Evolutionary conservation across 2,113 vertebrate species (phyloP).

Genomic region (Oncorhynchus keta): DNA sequence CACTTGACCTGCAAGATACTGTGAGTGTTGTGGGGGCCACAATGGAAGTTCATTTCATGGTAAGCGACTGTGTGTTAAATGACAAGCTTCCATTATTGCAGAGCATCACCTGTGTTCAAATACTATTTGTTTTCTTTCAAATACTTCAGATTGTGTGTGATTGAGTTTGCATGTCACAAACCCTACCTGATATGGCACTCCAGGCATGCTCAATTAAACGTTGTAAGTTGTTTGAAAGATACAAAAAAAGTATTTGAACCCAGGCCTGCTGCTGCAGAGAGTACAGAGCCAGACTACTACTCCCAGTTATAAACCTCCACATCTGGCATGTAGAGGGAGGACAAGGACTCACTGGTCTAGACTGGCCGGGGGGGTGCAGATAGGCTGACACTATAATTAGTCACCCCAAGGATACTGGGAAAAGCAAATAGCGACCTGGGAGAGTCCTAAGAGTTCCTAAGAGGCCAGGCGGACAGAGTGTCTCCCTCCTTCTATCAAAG

Average conservation of each 20-base stretch:
- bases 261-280: not conserved
- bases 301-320: not conserved
- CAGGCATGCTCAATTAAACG: too few relatives aligned
- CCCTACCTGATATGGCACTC: too few relatives aligned
- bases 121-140: too few relatives aligned
- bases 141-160: too few relatives aligned
- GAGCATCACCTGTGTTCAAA: too few relatives aligned
- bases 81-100: not conserved
- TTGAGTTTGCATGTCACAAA: too few relatives aligned
- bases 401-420: slow-evolving; percentile 20
- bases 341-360: not conserved
- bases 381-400: slow-evolving; percentile 29
- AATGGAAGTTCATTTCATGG: not conserved
- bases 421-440: slow-evolving; percentile 31
- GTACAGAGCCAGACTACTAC: not conserved
- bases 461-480: not conserved
- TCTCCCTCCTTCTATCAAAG: not conserved
- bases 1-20: not conserved
- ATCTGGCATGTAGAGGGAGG: not conserved
- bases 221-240: too few relatives aligned
- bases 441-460: not conserved
- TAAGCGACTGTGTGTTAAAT: not conserved
- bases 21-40: not conserved
- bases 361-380: not conserved
- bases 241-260: too few relatives aligned